Conservation (phyloP, 2,888 invertebrate genomes). For the Ptilodon capucinus region DNA sequence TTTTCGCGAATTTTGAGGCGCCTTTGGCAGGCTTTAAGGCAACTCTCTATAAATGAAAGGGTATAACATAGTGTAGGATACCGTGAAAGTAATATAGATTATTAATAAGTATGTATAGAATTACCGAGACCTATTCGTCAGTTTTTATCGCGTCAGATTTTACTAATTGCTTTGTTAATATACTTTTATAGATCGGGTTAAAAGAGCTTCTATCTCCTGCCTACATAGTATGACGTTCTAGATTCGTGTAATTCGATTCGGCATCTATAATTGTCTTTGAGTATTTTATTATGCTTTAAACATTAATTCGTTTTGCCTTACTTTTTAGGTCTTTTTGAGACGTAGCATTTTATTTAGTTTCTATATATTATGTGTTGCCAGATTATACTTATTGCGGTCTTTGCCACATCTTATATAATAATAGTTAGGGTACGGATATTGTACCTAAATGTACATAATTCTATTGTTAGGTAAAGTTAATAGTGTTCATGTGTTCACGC, state of each 20-base stretch:
- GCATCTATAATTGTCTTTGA: constrained; percentile 44
- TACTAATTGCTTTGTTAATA: constrained; percentile 37
- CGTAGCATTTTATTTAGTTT: constrained; percentile 53
- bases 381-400: constrained; percentile 54
- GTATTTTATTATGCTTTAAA: constrained; percentile 42
- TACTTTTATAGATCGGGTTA: constrained; percentile 31
- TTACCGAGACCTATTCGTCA: constrained; percentile 61
- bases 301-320: constrained; percentile 41
- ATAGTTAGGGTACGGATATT: constrained; percentile 38
- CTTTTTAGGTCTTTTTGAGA: constrained; percentile 54
- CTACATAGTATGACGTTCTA: constrained; percentile 10
- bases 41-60: too few relatives aligned
- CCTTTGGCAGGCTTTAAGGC: too few relatives aligned
- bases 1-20: too few relatives aligned
- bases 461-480: constrained; percentile 47
- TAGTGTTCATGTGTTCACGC: constrained; percentile 60
- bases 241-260: constrained; percentile 25
- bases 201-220: constrained; percentile 15
- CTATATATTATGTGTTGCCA: constrained; percentile 52
- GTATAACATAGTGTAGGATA: constrained; percentile 72
- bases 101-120: constrained; percentile 61
- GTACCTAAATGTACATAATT: constrained; percentile 48
- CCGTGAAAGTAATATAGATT: constrained; percentile 65
- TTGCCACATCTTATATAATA: constrained; percentile 57
- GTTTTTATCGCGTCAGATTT: constrained; percentile 59